phyloP scores from a whole-genome alignment of 2,113 vertebrate genomes.

The Oncorhynchus tshawytscha region DNA sequence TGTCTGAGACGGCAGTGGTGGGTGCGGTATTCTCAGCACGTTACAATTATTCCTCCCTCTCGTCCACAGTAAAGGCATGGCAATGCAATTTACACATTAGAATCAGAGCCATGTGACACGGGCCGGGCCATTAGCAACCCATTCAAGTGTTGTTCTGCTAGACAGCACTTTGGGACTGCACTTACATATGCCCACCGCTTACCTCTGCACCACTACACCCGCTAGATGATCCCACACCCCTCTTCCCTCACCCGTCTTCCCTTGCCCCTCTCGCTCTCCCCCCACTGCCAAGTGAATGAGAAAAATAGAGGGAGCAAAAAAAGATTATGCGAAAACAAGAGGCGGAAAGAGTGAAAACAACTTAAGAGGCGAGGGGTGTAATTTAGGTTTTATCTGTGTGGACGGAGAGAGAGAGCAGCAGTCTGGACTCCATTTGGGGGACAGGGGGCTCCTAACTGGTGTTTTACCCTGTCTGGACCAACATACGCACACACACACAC shows the following conservation, averaged over 20 bases:
- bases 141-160: not conserved
- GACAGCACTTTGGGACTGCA: not conserved
- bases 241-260: not conserved
- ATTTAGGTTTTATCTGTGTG: conserved; percentile 1
- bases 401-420: not conserved
- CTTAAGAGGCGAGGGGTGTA: not conserved
- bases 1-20: not conserved
- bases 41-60: not conserved
- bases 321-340: not conserved
- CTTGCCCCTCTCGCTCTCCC: not conserved
- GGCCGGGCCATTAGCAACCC: not conserved
- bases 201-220: not conserved
- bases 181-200: conserved; percentile 2
- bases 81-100: not conserved
- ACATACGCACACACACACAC: conserved; percentile 1
- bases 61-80: conserved; percentile 1
- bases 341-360: conserved; percentile 2
- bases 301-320: not conserved
- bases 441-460: not conserved
- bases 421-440: conserved; percentile 1
- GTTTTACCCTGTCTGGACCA: conserved; percentile 18
- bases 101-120: not conserved
- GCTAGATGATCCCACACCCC: not conserved
- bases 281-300: not conserved
- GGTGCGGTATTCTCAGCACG: not conserved